These are phyloP conservation scores for Oenanthe melanoleuca DNA, from an alignment of 2,113 vertebrate species.

Conservation along the genomic window DNA sequence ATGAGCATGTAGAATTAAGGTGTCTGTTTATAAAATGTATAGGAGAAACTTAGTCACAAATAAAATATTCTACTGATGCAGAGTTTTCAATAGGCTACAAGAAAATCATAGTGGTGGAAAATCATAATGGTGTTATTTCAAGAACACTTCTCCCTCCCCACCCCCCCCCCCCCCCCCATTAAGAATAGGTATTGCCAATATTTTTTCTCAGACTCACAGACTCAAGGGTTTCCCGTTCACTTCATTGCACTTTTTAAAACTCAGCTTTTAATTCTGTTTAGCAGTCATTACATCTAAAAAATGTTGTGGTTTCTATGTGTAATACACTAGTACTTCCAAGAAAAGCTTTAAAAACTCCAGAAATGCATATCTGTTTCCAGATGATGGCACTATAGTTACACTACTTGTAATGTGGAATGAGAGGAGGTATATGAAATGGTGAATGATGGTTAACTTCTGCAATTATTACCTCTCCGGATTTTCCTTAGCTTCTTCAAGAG, in stretches of 20 bases:
- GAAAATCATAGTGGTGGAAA: not conserved
- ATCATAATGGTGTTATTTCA: not conserved
- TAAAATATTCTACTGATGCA: not conserved
- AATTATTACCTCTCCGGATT: constrained; percentile 61
- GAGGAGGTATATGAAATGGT: not conserved
- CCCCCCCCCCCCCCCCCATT: not conserved
- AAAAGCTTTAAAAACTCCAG: not conserved
- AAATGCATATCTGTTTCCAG: not conserved
- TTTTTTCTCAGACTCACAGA: not conserved
- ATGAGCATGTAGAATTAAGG: not conserved
- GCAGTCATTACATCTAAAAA: not conserved
- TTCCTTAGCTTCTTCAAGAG: constrained; percentile 48
- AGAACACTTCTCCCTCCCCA: not conserved
- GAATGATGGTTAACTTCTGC: not conserved
- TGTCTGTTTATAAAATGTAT: not conserved
- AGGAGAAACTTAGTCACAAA: not conserved
- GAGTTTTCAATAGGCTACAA: not conserved
- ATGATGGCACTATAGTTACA: constrained; percentile 45
- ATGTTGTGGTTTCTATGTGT: not conserved
- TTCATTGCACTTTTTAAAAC: not conserved
- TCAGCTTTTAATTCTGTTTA: not conserved
- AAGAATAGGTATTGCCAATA: not conserved
- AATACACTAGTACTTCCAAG: not conserved
- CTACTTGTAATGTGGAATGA: not conserved
- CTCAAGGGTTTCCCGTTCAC: not conserved